Base-by-base conservation (phyloP, 2,113 vertebrate genomes). In the Tragelaphus imberbis region DNA sequence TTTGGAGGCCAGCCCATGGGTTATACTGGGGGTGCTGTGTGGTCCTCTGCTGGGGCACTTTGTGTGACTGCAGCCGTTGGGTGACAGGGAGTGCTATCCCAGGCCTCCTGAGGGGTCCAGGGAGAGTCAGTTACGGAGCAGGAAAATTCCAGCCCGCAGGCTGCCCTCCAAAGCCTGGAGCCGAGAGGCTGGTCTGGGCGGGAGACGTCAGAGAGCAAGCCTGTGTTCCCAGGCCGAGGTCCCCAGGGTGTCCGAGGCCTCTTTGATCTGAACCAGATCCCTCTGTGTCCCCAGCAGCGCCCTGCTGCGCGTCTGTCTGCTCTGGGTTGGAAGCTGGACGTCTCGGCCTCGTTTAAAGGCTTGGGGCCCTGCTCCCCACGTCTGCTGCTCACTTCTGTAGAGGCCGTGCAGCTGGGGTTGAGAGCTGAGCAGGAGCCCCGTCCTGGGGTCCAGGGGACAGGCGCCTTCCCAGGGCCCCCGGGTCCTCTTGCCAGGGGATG, bases 401-500 rank as follows among this genome's bases (percentile, higher is more conserved):
- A 59, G 84, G n/a, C 51, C 0, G 0, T 11, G 8, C 13, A 6
- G 15, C 68, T 9, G 9, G 56, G 63, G 7, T 8, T 8, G 17
- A 47, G 36, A 75, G 53, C 53, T 6, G 16, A 49, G 56, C 58
- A 0, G 14, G 53, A 51, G 28, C 44, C 44, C 58, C 27, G 0
- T 1, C 2, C 68, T 0, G 0, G 0, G 13, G 21, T 23, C 53
- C 40, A 0, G 0, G 7, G 56, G 53, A 61, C 82, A 51, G 82
- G 75, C 19, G 0, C 81, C 68, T 90, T 90, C 36, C 40, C 9
- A 2, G 14, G 9, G 51, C 47, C 58, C 85, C 61, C 0, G 23
- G 17, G 71, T n/a, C 63, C 21, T 33, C 77, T 65, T 59, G 61
- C 49, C 49, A 71, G 84, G 80, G 56, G 84, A 86, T n/a, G 71